Conservation (phyloP, 2,113 vertebrate genomes). For the Panurus biarmicus region DNA sequence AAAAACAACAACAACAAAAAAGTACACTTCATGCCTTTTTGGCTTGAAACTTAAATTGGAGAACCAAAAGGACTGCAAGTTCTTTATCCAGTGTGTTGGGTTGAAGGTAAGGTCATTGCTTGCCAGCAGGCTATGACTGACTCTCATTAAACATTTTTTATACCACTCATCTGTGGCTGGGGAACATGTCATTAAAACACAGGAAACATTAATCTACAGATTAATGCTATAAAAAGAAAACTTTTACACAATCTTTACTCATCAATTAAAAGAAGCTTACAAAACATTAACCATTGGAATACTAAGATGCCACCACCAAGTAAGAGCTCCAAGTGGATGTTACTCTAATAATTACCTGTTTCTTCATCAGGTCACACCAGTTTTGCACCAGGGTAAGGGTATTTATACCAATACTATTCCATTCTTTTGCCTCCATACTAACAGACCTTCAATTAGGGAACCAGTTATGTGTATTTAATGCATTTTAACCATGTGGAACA, state of each 20-base stretch:
- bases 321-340: neutral
- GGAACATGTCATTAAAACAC: conserved; percentile 54
- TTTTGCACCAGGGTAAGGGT: neutral
- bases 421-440: neutral
- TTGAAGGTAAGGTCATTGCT: conserved; percentile 69
- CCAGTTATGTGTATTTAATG: neutral
- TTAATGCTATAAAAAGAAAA: conserved; percentile 54
- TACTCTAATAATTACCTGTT: neutral
- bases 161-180: conserved; percentile 51
- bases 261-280: conserved; percentile 40
- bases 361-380: neutral
- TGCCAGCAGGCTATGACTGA: conserved; percentile 56
- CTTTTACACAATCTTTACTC: conserved; percentile 45
- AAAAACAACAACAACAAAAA: too few species aligned
- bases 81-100: neutral
- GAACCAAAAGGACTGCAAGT: neutral
- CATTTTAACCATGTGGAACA: neutral
- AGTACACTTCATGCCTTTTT: too few species aligned
- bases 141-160: conserved; percentile 66
- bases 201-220: conserved; percentile 66
- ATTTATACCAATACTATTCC: fast-evolving
- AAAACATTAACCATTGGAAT: conserved; percentile 49
- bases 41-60: neutral
- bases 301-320: neutral
- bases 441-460: neutral